These are phyloP conservation scores for Salmo trutta DNA, from an alignment of 2,797 vertebrate species.

Conservation along the genomic window DNA sequence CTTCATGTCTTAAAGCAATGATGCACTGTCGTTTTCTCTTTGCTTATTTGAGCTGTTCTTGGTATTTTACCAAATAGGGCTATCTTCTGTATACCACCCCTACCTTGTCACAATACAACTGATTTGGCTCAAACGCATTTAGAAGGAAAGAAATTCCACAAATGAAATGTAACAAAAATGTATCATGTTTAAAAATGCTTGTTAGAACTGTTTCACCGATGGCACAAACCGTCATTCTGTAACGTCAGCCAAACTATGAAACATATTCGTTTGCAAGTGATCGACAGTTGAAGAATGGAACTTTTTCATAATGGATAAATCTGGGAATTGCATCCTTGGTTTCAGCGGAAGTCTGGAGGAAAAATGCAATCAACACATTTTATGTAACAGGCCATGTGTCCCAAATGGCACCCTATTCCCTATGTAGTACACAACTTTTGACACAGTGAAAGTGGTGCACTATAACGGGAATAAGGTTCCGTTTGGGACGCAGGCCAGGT, in stretches of 20 bases:
- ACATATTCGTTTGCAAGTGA: conserved; percentile 18
- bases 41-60: too few species aligned
- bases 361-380: not conserved
- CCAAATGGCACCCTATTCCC: not conserved
- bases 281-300: conserved; percentile 22
- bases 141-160: too few species aligned
- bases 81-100: too few species aligned
- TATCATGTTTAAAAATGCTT: too few species aligned
- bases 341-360: not conserved
- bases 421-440: not conserved
- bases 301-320: not conserved
- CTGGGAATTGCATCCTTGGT: conserved; percentile 10
- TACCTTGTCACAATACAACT: too few species aligned
- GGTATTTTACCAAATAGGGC: too few species aligned
- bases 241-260: conserved; percentile 34
- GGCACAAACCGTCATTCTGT: not conserved
- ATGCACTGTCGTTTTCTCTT: too few species aligned
- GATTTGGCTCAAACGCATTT: too few species aligned
- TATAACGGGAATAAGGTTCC: not conserved
- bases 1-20: too few species aligned
- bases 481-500: not conserved
- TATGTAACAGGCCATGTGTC: conserved; percentile 1
- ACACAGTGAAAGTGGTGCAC: not conserved
- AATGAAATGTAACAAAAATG: too few species aligned
- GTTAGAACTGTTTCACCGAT: too few species aligned